phyloP scores from a whole-genome alignment of 2,797 vertebrate genomes.

The Rhynchonycteris naso region DNA sequence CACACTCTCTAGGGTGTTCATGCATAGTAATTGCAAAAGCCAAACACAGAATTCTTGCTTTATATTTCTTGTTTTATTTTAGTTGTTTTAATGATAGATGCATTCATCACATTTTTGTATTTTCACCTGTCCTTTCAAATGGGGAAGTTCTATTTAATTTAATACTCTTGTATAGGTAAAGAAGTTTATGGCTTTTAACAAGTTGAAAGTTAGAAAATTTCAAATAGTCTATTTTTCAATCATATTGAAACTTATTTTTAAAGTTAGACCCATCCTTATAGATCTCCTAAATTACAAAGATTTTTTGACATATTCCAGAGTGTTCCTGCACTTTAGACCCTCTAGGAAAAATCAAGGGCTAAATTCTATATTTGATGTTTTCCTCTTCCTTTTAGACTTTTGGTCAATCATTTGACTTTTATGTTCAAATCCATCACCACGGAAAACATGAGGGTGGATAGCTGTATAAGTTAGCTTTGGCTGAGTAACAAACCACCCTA shows the following conservation, averaged over 20 bases:
- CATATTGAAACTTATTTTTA: neutral
- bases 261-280: neutral
- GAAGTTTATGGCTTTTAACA: neutral
- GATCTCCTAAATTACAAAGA: neutral
- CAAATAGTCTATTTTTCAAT: neutral
- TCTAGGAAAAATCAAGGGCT: neutral
- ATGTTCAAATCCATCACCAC: neutral
- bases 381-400: too few relatives aligned
- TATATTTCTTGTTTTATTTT: neutral
- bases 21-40: rapidly evolving
- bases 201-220: neutral
- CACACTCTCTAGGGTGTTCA: neutral
- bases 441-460: neutral
- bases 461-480: neutral
- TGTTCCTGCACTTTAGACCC: too few relatives aligned
- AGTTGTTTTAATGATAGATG: neutral
- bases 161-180: neutral
- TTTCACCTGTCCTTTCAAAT: neutral
- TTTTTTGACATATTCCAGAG: rapidly evolving
- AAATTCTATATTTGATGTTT: neutral
- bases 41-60: too few relatives aligned
- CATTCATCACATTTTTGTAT: neutral
- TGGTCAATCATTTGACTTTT: neutral
- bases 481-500: neutral
- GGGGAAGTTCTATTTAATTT: neutral